Conservation (phyloP, 2,113 vertebrate species). For the Eulemur rufifrons region DNA sequence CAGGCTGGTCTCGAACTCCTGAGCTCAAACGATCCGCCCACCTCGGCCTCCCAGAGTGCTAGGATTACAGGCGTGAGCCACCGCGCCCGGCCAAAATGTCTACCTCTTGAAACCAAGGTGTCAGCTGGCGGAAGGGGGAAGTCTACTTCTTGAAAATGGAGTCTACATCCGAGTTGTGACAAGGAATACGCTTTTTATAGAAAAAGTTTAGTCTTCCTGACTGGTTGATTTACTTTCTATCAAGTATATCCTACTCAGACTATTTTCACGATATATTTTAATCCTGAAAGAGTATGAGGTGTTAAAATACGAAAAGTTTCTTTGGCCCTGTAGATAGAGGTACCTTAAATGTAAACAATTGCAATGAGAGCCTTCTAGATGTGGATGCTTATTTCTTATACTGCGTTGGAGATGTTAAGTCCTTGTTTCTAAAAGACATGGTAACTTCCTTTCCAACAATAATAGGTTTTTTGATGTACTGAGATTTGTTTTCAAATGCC, state of each 20-base stretch:
- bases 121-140: too few relatives aligned
- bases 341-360: background rate
- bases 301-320: background rate
- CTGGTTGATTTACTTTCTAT: background rate
- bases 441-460: conserved; percentile 53
- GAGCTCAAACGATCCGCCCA: too few relatives aligned
- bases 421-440: conserved; percentile 31
- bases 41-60: too few relatives aligned
- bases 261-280: conserved; percentile 29
- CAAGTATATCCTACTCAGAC: conserved; percentile 23
- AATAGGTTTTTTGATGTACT: background rate
- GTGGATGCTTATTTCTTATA: background rate
- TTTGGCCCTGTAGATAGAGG: conserved; percentile 41
- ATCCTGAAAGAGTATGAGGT: conserved; percentile 1
- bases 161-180: conserved; percentile 20
- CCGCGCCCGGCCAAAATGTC: too few relatives aligned
- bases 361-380: background rate
- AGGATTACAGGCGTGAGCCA: too few relatives aligned
- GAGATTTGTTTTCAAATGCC: conserved; percentile 55
- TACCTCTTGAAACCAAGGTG: conserved; percentile 18
- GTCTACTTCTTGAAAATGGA: conserved; percentile 43
- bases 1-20: too few relatives aligned
- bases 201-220: conserved; percentile 21
- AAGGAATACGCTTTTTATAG: background rate
- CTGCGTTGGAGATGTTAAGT: background rate